These are phyloP conservation scores for Gopherus flavomarginatus DNA, from an alignment of 2,113 vertebrate species.

Conservation along the genomic window DNA sequence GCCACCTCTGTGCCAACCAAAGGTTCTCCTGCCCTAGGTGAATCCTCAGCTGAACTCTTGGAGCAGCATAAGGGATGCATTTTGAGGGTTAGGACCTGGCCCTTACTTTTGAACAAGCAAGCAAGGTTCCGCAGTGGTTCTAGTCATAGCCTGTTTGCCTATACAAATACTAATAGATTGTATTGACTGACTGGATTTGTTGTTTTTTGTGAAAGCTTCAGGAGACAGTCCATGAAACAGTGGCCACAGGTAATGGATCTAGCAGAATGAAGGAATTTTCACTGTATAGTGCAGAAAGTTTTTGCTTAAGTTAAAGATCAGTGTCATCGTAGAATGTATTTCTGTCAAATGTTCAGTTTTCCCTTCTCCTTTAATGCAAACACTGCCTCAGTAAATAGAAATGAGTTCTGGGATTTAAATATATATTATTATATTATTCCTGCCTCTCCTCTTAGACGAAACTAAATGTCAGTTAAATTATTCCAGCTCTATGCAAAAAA, in stretches of 20 bases:
- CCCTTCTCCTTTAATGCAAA: neutral
- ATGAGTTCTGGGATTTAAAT: neutral
- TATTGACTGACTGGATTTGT: neutral
- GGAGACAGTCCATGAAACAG: neutral
- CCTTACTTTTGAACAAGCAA: neutral
- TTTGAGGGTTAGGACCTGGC: neutral
- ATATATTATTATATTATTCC: neutral
- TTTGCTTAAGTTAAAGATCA: neutral
- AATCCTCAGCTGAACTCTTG: neutral
- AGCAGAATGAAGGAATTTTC: neutral
- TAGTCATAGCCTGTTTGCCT: neutral
- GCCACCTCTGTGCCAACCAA: neutral
- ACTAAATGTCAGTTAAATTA: slow-evolving; percentile 24
- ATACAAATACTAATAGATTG: neutral
- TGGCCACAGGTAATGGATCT: neutral
- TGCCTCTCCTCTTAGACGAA: neutral
- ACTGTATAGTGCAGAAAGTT: neutral
- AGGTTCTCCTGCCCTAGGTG: neutral
- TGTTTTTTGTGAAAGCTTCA: neutral
- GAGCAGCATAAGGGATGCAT: neutral
- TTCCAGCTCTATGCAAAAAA: neutral
- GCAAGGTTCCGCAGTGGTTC: neutral
- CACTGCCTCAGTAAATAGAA: neutral
- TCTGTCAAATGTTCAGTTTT: neutral
- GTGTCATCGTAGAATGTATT: neutral